Base-by-base conservation (phyloP, 2,888 invertebrate species). In the Oscheius sp. region DNA sequence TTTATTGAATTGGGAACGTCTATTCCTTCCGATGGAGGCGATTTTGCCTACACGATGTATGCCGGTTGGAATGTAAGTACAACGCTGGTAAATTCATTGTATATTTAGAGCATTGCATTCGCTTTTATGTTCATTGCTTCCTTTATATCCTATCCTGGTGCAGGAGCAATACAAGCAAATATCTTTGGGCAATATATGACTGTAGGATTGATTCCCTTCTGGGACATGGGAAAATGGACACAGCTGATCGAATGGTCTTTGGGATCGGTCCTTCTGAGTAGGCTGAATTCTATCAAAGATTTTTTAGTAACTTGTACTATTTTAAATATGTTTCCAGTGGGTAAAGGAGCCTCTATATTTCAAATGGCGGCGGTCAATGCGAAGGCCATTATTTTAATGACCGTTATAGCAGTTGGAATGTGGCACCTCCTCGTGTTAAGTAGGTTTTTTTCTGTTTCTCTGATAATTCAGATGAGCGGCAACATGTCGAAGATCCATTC, bases 1-100 rank as follows among this genome's bases (percentile, higher is more conserved):
- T 93, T 92, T 86, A 93, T 93, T 0, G 94, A 94, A 87, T 89
- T 94, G 68, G 94, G 94, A 20, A 93, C 93, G 0, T 91, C 92
- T 44, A 92, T 94, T 75, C 92, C 67, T 0, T 36, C 44, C 0
- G 62, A 67, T 12, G 71, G 71, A 2, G 61, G 71, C n/a, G 71
- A 67, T 33, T 71, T 62, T 47, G 71, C 71, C 9, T 71, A 71
- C 36, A 32, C 63, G 12, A 41, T 22, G 2, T 45, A 38, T n/a
- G 67, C 47, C 6, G 56, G 47, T 28, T 71, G 71, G 71, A 22
- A 41, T n/a, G 64, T 64, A 20, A 50, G 20, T 57, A 20, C 8
- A 9, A 33, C 22, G 2, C 28, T 26, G 26, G 1, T n/a, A n/a
- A n/a, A n/a, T n/a, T n/a, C n/a, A n/a, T n/a, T n/a, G n/a, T 20